A percentile compares a stretch with the other conserved stretches of the same genome.
These are phyloP conservation scores for Drosophila baimaii DNA, from an alignment of 1,140 invertebrate genomes.

Conservation along the genomic window DNA sequence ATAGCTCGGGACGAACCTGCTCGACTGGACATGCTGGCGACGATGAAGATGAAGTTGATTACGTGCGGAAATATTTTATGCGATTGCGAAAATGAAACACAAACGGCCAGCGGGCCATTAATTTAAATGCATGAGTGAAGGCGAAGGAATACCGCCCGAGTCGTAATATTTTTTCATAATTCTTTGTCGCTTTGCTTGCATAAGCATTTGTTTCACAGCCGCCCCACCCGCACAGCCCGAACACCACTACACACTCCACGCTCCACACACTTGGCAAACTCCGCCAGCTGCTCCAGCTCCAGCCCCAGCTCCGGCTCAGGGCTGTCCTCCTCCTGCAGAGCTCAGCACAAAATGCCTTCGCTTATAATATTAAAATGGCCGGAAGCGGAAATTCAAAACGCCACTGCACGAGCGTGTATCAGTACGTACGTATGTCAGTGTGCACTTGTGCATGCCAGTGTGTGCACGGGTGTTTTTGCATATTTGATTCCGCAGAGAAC, in stretches of 20 bases:
- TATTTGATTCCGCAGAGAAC: conserved; percentile 61
- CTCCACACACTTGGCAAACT: conserved; percentile 12
- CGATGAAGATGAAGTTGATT: conserved; percentile 23
- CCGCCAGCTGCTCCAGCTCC: conserved; percentile 18
- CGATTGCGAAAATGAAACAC: conserved; percentile 71
- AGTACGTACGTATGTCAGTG: conserved; percentile 16
- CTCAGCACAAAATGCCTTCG: conserved; percentile 76
- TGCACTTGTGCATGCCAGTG: conserved; percentile 7
- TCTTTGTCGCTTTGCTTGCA: conserved; percentile 62
- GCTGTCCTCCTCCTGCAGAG: conserved; percentile 44
- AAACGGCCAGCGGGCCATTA: conserved; percentile 72
- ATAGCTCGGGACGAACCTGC: conserved; percentile 11
- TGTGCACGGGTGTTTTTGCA: conserved; percentile 48
- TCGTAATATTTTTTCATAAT: conserved; percentile 60
- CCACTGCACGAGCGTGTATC: conserved; percentile 58
- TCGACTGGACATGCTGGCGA: conserved; percentile 2
- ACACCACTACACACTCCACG: conserved; percentile 19
- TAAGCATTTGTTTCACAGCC: conserved; percentile 59
- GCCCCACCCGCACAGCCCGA: not conserved
- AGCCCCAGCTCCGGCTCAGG: conserved; percentile 4
- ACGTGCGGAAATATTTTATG: conserved; percentile 53
- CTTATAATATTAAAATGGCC: conserved; percentile 80
- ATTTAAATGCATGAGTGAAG: conserved; percentile 66
- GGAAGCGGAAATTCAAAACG: conserved; percentile 80
- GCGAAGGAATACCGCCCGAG: conserved; percentile 46